phyloP scores from a whole-genome alignment of 1,140 invertebrate species.

The Harpegnathos saltator region DNA sequence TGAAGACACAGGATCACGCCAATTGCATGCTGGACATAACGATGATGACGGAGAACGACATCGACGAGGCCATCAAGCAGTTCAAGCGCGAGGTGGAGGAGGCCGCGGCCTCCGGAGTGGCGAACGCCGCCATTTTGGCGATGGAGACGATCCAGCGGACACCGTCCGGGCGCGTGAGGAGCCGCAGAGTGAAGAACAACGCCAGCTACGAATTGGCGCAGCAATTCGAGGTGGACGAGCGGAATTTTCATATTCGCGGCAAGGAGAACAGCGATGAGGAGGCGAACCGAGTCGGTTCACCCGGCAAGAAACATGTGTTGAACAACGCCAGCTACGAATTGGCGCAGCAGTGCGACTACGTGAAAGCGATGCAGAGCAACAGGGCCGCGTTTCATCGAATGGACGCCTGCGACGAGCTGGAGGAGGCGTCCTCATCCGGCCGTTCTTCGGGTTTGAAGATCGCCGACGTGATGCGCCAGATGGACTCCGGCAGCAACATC shows the following conservation, averaged over 20 bases:
- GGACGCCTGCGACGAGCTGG: conserved; percentile 82
- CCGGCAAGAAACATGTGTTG: conserved; percentile 66
- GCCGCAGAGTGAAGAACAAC: conserved; percentile 78
- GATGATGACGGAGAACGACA: conserved; percentile 81
- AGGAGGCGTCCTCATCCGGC: conserved; percentile 67
- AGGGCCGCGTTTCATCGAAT: conserved; percentile 77
- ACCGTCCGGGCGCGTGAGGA: conserved; percentile 41
- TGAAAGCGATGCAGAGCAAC: conserved; percentile 69
- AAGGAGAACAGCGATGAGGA: conserved; percentile 27
- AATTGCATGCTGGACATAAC: conserved; percentile 79
- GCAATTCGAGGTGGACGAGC: conserved; percentile 79
- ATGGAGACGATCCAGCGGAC: conserved; percentile 67
- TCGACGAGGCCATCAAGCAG: conserved; percentile 79
- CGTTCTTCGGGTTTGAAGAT: conserved; percentile 62
- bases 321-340: conserved; percentile 85
- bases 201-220: conserved; percentile 83
- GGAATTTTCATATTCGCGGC: conserved; percentile 25
- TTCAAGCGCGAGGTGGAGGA: conserved; percentile 78
- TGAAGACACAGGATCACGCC: conserved; percentile 82
- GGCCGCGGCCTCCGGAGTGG: conserved; percentile 59
- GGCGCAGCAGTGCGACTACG: conserved; percentile 82
- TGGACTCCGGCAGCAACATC: conserved; percentile 62
- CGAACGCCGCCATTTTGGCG: conserved; percentile 60
- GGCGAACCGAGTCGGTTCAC: conserved; percentile 1
- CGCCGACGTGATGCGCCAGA: conserved; percentile 65